A percentile compares a stretch with the other conserved stretches of the same genome.
Conservation (phyloP, 2,113 vertebrate genomes). For the Festucalex cinctus region DNA sequence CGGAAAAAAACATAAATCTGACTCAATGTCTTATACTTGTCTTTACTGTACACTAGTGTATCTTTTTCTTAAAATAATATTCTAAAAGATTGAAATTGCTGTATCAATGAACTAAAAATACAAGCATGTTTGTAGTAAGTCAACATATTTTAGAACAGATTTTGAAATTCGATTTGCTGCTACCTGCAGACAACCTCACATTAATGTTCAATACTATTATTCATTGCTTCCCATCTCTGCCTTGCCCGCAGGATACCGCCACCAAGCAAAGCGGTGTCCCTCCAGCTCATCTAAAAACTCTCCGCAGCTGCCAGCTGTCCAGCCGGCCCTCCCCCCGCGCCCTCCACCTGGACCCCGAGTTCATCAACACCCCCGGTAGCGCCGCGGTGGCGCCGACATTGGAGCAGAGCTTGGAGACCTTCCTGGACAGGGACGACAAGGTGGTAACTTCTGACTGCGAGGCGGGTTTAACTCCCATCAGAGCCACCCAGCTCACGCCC, state of each 20-base stretch:
- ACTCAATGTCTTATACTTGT: too few species aligned
- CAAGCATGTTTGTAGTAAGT: too few species aligned
- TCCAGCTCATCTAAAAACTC: conserved; percentile 63
- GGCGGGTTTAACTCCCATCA: conserved; percentile 51
- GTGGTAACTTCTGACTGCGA: conserved; percentile 46
- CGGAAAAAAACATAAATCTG: too few species aligned
- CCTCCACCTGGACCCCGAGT: conserved; percentile 70
- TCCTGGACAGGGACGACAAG: conserved; percentile 67
- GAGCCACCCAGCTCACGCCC: conserved; percentile 57
- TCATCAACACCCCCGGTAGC: conserved; percentile 56
- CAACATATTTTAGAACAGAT: too few species aligned
- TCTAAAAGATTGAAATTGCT: too few species aligned
- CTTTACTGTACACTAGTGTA: too few species aligned
- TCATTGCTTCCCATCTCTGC: background rate
- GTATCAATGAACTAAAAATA: too few species aligned
- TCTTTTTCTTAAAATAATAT: too few species aligned
- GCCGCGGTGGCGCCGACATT: conserved; percentile 31
- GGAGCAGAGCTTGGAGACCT: conserved; percentile 65
- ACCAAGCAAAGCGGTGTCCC: conserved; percentile 67
- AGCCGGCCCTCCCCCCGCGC: conserved; percentile 57
- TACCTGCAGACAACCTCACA: too few species aligned
- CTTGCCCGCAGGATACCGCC: conserved; percentile 54
- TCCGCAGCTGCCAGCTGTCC: conserved; percentile 31
- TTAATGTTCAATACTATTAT: too few species aligned
- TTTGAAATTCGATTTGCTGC: too few species aligned